phyloP scores from a whole-genome alignment of 37 sponge, comb jelly and placozoan species.

The Cliona cf. orientalis region DNA sequence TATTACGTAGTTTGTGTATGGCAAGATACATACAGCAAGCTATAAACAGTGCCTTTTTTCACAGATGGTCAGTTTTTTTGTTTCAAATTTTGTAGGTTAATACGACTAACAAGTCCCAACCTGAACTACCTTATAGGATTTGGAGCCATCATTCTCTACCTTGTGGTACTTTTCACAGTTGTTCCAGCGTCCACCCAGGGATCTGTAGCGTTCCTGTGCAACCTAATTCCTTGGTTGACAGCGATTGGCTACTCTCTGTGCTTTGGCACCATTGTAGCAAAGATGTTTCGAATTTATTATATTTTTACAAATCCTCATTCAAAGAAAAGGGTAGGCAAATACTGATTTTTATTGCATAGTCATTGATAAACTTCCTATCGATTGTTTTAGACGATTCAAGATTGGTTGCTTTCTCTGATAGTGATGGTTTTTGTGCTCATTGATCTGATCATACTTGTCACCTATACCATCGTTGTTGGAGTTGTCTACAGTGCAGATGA shows the following conservation, averaged over 20 bases:
- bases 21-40: too few species aligned
- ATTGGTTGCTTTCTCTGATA: conserved; percentile 35
- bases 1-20: too few species aligned
- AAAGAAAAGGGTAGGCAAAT: not conserved
- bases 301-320: conserved; percentile 60
- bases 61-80: not conserved
- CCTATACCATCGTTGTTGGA: conserved; percentile 9
- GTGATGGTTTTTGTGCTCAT: conserved; percentile 37
- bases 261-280: conserved; percentile 61
- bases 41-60: not conserved
- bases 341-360: not conserved
- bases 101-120: conserved; percentile 47
- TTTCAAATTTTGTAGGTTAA: conserved; percentile 2
- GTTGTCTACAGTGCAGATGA: not conserved
- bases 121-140: conserved; percentile 49
- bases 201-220: conserved; percentile 36
- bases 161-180: conserved; percentile 5
- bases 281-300: conserved; percentile 63
- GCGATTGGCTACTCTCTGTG: conserved; percentile 65
- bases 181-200: conserved; percentile 3
- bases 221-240: conserved; percentile 47
- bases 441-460: conserved; percentile 33
- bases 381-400: conserved; percentile 17
- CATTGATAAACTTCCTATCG: not conserved
- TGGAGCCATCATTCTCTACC: conserved; percentile 58